Evolutionary conservation across 2,888 invertebrate species (phyloP).

Genomic region (Drosophila longiperda): DNA sequence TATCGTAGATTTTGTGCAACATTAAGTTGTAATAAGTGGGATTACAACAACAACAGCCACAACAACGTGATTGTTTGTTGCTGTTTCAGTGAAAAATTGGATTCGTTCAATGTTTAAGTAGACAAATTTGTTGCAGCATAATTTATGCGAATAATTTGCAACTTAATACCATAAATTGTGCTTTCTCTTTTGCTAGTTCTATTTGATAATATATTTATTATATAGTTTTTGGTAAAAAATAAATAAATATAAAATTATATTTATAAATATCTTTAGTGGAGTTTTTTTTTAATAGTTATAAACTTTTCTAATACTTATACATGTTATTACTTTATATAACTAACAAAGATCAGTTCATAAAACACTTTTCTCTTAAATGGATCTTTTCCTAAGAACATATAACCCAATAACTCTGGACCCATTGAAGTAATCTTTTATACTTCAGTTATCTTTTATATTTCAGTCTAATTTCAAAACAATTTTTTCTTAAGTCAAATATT

Average conservation of each 20-base stretch:
- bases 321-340: neutral
- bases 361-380: fast-evolving
- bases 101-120: neutral
- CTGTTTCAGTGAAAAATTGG: neutral
- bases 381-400: neutral
- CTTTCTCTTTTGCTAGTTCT: neutral
- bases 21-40: constrained; percentile 20
- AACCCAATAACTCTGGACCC: neutral
- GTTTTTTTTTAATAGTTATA: neutral
- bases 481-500: neutral
- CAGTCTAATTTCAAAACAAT: too few species aligned
- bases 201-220: neutral
- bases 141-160: neutral
- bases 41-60: constrained; percentile 9
- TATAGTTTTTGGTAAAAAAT: neutral
- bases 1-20: constrained; percentile 27
- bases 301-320: neutral
- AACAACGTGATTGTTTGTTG: neutral
- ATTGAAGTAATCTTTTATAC: neutral
- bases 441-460: neutral
- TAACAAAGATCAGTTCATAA: neutral
- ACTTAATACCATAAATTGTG: neutral
- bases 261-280: neutral
- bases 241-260: neutral
- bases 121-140: neutral